These are phyloP conservation scores for Myotis vivesi DNA, from an alignment of 2,797 vertebrate species.

Conservation along the genomic window DNA sequence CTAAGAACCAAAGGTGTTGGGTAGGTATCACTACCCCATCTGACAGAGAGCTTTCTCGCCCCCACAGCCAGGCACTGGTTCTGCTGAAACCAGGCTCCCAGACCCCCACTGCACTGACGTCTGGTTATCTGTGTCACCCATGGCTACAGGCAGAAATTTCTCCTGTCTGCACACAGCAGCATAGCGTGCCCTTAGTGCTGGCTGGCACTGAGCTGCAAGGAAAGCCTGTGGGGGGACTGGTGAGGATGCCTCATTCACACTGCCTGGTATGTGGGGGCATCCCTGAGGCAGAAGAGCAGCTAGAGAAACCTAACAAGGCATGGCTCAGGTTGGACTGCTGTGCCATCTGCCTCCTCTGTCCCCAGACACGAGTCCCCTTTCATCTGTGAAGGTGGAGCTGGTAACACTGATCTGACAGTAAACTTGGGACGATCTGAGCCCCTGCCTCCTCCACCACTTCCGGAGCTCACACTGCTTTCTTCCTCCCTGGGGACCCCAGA, in stretches of 20 bases:
- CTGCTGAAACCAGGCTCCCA: not conserved
- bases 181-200: not conserved
- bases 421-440: not conserved
- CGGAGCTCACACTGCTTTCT: not conserved
- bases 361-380: not conserved
- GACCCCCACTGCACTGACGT: not conserved
- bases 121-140: not conserved
- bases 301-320: not conserved
- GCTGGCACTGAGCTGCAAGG: not conserved
- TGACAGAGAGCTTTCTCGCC: not conserved
- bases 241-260: too few relatives aligned
- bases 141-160: not conserved
- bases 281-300: not conserved
- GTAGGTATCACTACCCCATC: not conserved
- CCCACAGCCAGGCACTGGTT: not conserved
- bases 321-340: not conserved
- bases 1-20: not conserved
- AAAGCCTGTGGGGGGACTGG: not conserved
- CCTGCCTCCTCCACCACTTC: not conserved
- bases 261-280: not conserved
- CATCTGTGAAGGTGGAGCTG: not conserved
- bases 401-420: not conserved
- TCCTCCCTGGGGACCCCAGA: not conserved
- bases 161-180: not conserved
- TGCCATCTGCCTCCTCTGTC: not conserved